Conservation (phyloP, 37 sponge, comb jelly and placozoan genomes). For the Aphrocallistes beatrix region DNA sequence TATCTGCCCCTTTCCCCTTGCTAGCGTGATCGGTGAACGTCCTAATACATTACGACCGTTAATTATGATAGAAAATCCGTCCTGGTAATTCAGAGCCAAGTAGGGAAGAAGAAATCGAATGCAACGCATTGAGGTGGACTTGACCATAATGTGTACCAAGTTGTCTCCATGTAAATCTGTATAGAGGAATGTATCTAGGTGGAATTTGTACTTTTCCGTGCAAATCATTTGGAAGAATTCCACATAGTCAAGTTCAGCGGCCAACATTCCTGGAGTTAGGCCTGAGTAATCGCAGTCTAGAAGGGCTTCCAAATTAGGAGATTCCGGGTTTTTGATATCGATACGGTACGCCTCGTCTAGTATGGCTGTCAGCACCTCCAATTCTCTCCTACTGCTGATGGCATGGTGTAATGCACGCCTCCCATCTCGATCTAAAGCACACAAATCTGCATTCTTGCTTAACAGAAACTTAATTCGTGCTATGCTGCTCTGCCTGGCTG, state of each 20-base stretch:
- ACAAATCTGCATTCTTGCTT: neutral
- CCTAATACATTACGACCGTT: neutral
- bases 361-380: neutral
- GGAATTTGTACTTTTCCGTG: neutral
- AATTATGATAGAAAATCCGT: neutral
- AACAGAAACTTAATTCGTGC: neutral
- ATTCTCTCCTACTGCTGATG: neutral
- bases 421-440: neutral
- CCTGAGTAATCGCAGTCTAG: neutral
- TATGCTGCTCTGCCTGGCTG: neutral
- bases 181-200: neutral
- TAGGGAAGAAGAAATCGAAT: neutral
- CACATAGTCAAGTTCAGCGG: neutral
- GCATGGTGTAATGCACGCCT: neutral
- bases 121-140: neutral
- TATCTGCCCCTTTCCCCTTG: neutral
- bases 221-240: neutral
- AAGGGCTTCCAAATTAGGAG: neutral
- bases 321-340: neutral
- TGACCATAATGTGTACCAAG: neutral
- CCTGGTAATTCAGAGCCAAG: neutral
- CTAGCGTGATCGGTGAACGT: neutral
- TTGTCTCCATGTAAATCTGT: neutral
- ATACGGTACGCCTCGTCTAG: conserved; percentile 1
- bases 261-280: neutral